Evolutionary conservation across 2,888 invertebrate genomes (phyloP), one percentile per base, ranked within the genome.

Genomic region (Strigamia crassipes): DNA sequence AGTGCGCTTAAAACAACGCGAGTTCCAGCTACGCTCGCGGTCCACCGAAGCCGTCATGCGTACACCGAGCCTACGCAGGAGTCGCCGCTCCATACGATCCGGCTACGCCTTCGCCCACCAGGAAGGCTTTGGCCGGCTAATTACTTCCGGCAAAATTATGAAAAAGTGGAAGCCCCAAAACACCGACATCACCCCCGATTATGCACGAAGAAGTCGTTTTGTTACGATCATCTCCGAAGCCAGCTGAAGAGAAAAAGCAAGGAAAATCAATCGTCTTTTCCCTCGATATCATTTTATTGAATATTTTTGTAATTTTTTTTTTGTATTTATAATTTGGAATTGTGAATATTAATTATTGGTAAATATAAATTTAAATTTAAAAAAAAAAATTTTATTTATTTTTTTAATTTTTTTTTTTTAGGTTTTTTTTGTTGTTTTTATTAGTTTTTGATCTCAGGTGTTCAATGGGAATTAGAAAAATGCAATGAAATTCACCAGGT

Each of bases 51-150:
- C 94, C 86, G 93, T 94, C 82, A 90, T 94, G 83, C 92, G 96
- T 85, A 95, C 95, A 84, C 94, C 96, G 41, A 95, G 96, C 79
- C 94, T 96, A 0, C 91, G 96, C 83, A 92, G 96, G 86, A 95
- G 95, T 83, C 91, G 98, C 51, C 92, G 96, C 86, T 97, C 96
- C 41, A 92, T 98, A 84, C 93, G 98, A 82, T 97, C 97, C 13
- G 98, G 99, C 82, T 97, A 99, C 89, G 99, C 99, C 12, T 99
- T 99, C 90, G 96, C 99, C 82, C 99, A 99, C 90, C 96, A 97
- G 87, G 96, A 96, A 90, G 97, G 97, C 85, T 98, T 97, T 89
- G 97, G 97, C 79, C 92, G 96, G 23, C 93, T 99, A 85, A 99
- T 99, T 88, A 99, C 97, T 13, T 96, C 96, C 79, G 98, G 97